Evolutionary conservation across 2,797 vertebrate genomes (phyloP).

Genomic region (Sebastes reedi): DNA sequence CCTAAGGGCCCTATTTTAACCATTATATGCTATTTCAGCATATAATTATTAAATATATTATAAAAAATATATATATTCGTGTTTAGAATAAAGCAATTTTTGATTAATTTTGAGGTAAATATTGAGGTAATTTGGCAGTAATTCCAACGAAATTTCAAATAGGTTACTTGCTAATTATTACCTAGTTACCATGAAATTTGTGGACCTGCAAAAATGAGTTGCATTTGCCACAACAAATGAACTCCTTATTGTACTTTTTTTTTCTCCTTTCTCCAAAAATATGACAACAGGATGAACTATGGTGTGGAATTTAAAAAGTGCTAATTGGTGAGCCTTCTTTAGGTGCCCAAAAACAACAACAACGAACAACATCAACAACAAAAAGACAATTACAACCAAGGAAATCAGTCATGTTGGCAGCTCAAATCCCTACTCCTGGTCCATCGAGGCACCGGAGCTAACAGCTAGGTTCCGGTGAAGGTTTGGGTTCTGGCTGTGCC

Average conservation of each 20-base stretch:
- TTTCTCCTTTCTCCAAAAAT: not conserved
- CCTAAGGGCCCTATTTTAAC: no score
- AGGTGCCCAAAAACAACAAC: conserved; percentile 21
- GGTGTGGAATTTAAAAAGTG: conserved; percentile 65
- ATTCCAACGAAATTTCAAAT: no score
- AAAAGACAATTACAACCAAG: conserved; percentile 22
- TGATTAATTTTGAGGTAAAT: no score
- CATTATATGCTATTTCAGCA: no score
- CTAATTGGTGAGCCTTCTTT: conserved; percentile 56
- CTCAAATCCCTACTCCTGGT: conserved; percentile 64
- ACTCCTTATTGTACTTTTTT: not conserved
- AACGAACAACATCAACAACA: conserved; percentile 6
- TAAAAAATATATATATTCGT: no score
- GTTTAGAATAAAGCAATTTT: accelerated
- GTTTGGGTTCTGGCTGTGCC: conserved; percentile 99
- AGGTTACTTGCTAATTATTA: no score
- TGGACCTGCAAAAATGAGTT: not conserved
- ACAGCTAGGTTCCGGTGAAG: conserved; percentile 91
- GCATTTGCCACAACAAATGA: not conserved
- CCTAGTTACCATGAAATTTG: no score
- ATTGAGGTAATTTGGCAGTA: no score
- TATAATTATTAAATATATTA: no score
- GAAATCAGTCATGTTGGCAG: conserved; percentile 30
- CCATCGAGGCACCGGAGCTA: conserved; percentile 45
- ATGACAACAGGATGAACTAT: conserved; percentile 1